Evolutionary conservation across 64 coral and sea anemone species (phyloP), one percentile per base, ranked within the genome.

Genomic region (Porites lutea): DNA sequence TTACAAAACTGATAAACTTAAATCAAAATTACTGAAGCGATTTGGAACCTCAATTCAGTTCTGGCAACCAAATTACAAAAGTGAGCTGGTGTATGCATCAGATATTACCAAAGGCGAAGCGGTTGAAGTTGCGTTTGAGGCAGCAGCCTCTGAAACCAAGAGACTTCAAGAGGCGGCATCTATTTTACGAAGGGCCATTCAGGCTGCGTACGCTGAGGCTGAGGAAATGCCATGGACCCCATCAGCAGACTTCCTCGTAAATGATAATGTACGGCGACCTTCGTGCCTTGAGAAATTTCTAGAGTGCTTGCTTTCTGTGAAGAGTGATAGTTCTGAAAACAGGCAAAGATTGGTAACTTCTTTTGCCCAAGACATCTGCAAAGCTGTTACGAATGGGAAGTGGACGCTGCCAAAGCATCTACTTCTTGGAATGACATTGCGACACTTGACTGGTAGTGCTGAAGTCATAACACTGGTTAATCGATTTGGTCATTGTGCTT

Each of bases 381-480:
- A 79, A 11, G 13, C 47, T 14, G 44, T 79, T 9, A 47, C 77
- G 12, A 79, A 79, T 50, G 77, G 77, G 19, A 48, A 79, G 47
- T 43, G 47, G 77, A 79, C 8, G 37, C n/a, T 79, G 77, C 77
- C 77, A 5, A 79, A 79, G 46, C 77, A 79, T 79, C 47, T 43
- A 11, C 48, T 79, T n/a, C 47, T 79, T 20, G 47, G 77, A 8
- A 50, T 79, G 47, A 79, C 77, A 13, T 19, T 79, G 8, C 77
- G 47, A 9, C 77, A 79, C 46, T 19, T 79, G 37, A 79, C 77
- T 8, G 77, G 77, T 50, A 79, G 47, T 79, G 77, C 77, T 9
- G 47, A 47, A 20, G 47, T 79, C 46, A 7, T 79, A 48, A 48
- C 22, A 8, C 14, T 79, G 14, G 6, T 79, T 8, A 52, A 79